Evolutionary conservation across 2,888 invertebrate genomes (phyloP), one percentile per base, ranked within the genome.

Genomic region (Laothoe populi): DNA sequence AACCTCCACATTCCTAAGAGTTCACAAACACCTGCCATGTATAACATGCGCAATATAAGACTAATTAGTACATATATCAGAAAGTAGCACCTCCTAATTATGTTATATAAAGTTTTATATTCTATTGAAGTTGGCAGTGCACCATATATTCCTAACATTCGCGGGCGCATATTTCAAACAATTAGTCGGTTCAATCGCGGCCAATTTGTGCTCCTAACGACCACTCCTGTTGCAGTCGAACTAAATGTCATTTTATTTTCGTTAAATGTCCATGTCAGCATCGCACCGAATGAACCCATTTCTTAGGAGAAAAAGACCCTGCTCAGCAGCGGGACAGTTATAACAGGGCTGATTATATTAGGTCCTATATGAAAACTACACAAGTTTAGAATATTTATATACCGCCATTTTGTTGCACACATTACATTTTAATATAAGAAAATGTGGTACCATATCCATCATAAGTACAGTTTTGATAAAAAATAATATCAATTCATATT

Each of bases 101-200:
- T 16, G 35, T 10, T 10, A 35, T 19, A 53, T 53, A 53, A 53
- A 53, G 53, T 53, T 53, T 53, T 53, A 53, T 35, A 35, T 35
- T 53, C 35, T 31, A 35, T 19, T 35, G 19, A 38, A 44, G 40
- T 19, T 49, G 24, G 7, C 38, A 38, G 3, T 16, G 46, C 67
- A 69, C 70, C 76, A 83, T 83, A 82, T 83, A 86, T 85, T 82
- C 81, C 77, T 79, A 75, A 71, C 75, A 61, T 42, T 44, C 26
- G 40, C 31, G 40, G 19, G 42, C 40, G 60, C 60, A 88, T 90
- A 89, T 87, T 88, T 88, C 86, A 85, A 82, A 84, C 88, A 88
- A 90, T 90, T 90, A 89, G 83, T 78, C 75, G 76, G 75, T 63
- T 82, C 87, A 83, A 85, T 88, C 85, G 82, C 77, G 74, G 77